Evolutionary conservation across 1,140 invertebrate species (phyloP), one percentile per base, ranked within the genome.

Genomic region (Campoletis sonorensis): DNA sequence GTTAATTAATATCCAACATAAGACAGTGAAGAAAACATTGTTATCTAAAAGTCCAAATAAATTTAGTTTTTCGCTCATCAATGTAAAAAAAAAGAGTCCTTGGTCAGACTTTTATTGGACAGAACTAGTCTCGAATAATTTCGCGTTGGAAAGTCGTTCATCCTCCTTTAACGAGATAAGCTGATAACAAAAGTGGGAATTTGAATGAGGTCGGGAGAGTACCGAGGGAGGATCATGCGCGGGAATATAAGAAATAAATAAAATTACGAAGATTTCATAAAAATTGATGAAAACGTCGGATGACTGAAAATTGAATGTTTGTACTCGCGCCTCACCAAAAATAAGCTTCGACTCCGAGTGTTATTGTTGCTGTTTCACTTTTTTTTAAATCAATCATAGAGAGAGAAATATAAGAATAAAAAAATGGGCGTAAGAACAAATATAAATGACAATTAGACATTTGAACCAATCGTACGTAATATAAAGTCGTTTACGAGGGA

Each of bases 251-350:
- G 10, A n/a, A 23, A 23, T 8, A 27, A 23, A 67, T 1, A 45
- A 45, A n/a, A n/a, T n/a, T n/a, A 45, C 10, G 13, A 67, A 67
- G 37, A 78, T 37, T 26, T 64, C n/a, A n/a, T 51, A 37, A 78
- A 78, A 58, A 33, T 78, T 11, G 23, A 76, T 76, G 37, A 76
- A 51, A 51, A 8, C n/a, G 40, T 78, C 21, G 33, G 18, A 78
- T 37, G 54, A 40, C 7, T 37, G 54, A 67, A 27, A 64, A 64
- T n/a, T 18, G 54, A 79, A 45, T 70, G 30, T 40, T 26, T 45
- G 21, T 58, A 49, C 7, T 67, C 40, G 27, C 30, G 75, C 54
- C 61, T 45, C 40, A 45, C 23, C 26, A 67, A 26, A n/a, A 67
- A 4, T 33, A 67, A 23, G 61, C 23, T 26, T 27, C 4, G 1